Evolutionary conservation across 2,888 invertebrate genomes (phyloP).

Genomic region (Piscicola geometra): DNA sequence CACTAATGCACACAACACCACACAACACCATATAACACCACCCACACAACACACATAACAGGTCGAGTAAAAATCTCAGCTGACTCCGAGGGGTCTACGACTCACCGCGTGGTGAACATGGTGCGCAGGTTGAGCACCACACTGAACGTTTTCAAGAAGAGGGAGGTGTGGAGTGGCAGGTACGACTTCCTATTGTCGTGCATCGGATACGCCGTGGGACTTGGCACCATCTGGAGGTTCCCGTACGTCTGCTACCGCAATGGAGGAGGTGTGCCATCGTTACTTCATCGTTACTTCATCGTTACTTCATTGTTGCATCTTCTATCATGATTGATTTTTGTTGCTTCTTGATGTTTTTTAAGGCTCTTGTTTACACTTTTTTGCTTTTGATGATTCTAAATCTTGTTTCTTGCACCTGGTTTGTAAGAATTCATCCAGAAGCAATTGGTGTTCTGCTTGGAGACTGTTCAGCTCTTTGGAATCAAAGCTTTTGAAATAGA

Average conservation of each 20-base stretch:
- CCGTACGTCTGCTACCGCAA: slow-evolving; percentile 42
- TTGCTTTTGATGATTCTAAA: neutral
- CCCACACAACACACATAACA: too few species aligned
- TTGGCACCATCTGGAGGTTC: slow-evolving; percentile 44
- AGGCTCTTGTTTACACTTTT: neutral
- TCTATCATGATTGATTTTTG: neutral
- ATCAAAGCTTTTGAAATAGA: too few species aligned
- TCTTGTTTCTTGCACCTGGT: too few species aligned
- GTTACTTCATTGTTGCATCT: neutral
- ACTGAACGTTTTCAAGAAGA: slow-evolving; percentile 24
- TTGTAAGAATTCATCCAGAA: too few species aligned
- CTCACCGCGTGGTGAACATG: neutral
- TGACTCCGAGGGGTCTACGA: neutral
- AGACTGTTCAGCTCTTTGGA: too few species aligned
- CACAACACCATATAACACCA: too few species aligned
- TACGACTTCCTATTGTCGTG: slow-evolving; percentile 43
- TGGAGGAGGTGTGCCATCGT: slow-evolving; percentile 40
- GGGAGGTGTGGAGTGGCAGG: slow-evolving; percentile 40
- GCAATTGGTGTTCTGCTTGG: too few species aligned
- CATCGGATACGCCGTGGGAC: slow-evolving; percentile 43
- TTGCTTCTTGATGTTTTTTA: too few species aligned
- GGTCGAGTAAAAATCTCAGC: too few species aligned
- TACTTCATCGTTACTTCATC: neutral
- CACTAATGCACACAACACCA: too few species aligned
- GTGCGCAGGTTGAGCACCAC: slow-evolving; percentile 26